phyloP scores from a whole-genome alignment of 1,140 invertebrate genomes.

The Eurytemora carolleeae region DNA sequence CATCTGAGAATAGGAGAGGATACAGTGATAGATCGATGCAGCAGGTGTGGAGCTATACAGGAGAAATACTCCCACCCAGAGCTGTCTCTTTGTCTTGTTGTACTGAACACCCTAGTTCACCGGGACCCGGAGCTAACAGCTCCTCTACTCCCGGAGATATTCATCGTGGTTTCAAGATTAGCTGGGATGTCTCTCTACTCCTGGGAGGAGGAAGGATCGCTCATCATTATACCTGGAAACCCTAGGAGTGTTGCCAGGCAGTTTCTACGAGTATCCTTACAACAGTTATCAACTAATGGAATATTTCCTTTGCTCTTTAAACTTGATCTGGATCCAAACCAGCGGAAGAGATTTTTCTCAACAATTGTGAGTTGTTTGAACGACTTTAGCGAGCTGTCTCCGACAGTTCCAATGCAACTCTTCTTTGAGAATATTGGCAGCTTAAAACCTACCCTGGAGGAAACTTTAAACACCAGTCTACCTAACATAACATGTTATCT shows the following conservation, averaged over 20 bases:
- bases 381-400: constrained; percentile 93
- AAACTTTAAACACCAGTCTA: background rate
- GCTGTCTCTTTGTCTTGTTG: constrained; percentile 76
- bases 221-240: background rate
- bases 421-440: constrained; percentile 51
- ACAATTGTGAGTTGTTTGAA: constrained; percentile 73
- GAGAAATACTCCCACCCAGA: constrained; percentile 96
- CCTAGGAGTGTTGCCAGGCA: background rate
- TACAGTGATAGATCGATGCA: constrained; percentile 43
- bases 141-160: constrained; percentile 69
- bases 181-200: background rate
- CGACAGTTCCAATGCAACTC: constrained; percentile 72
- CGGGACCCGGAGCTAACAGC: constrained; percentile 81
- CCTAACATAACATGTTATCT: background rate
- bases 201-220: background rate
- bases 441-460: background rate
- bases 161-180: constrained; percentile 51
- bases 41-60: constrained; percentile 54
- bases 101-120: constrained; percentile 84
- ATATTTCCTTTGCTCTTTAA: background rate
- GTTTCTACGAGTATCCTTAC: background rate
- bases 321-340: constrained; percentile 31
- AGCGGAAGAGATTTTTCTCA: constrained; percentile 62
- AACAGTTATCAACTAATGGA: background rate
- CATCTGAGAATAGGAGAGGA: constrained; percentile 45